phyloP scores from a whole-genome alignment of 2,113 vertebrate genomes.

The Apeltes quadracus region DNA sequence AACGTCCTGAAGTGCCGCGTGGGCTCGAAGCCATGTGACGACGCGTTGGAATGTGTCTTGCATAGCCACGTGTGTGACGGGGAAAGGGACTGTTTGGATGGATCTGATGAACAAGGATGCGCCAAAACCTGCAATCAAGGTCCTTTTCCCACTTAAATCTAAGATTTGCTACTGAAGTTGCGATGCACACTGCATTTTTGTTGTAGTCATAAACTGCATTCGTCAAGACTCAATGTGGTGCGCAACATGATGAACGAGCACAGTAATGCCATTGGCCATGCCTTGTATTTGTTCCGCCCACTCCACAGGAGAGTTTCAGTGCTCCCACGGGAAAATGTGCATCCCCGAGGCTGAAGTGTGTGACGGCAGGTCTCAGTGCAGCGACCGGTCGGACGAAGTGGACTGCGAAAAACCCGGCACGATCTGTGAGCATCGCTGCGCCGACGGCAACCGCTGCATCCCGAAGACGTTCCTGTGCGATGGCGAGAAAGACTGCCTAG shows the following conservation, averaged over 20 bases:
- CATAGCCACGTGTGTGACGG: constrained; percentile 84
- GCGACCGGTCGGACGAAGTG: constrained; percentile 84
- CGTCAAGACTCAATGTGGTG: too few relatives aligned
- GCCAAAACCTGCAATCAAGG: constrained; percentile 58
- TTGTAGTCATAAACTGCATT: too few relatives aligned
- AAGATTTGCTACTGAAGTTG: neutral
- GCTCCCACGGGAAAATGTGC: constrained; percentile 79
- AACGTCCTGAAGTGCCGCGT: constrained; percentile 55
- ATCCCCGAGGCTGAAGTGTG: constrained; percentile 77
- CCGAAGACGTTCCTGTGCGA: constrained; percentile 87
- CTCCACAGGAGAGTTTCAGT: constrained; percentile 81
- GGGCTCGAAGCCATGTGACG: constrained; percentile 69
- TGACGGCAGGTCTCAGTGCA: constrained; percentile 84
- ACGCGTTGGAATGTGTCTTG: constrained; percentile 80
- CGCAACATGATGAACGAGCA: neutral
- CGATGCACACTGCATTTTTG: too few relatives aligned
- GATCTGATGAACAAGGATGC: constrained; percentile 83
- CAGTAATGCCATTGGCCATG: too few relatives aligned
- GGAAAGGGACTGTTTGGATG: constrained; percentile 86
- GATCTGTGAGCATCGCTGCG: constrained; percentile 83
- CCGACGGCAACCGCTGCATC: constrained; percentile 81
- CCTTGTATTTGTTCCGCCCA: neutral
- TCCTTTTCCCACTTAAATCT: neutral
- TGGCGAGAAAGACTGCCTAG: constrained; percentile 85
- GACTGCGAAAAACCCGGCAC: constrained; percentile 74